These are phyloP conservation scores for Eunapius fragilis DNA, from an alignment of 37 sponge, comb jelly and placozoan species.

Conservation along the genomic window DNA sequence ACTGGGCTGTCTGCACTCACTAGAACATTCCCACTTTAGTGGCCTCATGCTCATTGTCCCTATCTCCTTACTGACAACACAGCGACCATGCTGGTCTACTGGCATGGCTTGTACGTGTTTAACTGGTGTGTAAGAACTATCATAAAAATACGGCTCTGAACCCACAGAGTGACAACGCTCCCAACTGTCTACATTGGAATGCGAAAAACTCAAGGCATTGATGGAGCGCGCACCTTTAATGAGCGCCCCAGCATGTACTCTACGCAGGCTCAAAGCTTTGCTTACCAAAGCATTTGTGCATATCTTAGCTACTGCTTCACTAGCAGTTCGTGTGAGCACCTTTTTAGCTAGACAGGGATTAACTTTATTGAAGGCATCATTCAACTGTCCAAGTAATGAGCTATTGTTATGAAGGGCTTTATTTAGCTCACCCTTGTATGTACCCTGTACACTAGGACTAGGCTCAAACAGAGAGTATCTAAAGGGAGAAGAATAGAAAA, in stretches of 20 bases:
- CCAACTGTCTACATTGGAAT: not conserved
- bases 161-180: conserved; percentile 1
- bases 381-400: not conserved
- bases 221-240: not conserved
- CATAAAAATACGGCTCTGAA: conserved; percentile 30
- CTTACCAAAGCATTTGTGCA: not conserved
- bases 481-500: not conserved
- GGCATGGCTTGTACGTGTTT: conserved; percentile 2
- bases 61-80: conserved; percentile 11
- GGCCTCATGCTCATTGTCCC: conserved; percentile 6
- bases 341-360: not conserved
- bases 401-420: not conserved
- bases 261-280: conserved; percentile 1
- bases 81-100: conserved; percentile 23
- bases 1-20: conserved; percentile 2
- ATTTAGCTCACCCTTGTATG: not conserved
- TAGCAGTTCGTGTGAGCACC: not conserved
- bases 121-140: not conserved
- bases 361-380: not conserved
- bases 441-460: not conserved
- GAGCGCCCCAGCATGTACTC: conserved; percentile 1
- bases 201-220: conserved; percentile 1
- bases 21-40: conserved; percentile 22
- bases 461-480: not conserved
- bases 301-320: not conserved